Base-by-base conservation (phyloP, 1,140 invertebrate species). In the Mesaphorura yosii region DNA sequence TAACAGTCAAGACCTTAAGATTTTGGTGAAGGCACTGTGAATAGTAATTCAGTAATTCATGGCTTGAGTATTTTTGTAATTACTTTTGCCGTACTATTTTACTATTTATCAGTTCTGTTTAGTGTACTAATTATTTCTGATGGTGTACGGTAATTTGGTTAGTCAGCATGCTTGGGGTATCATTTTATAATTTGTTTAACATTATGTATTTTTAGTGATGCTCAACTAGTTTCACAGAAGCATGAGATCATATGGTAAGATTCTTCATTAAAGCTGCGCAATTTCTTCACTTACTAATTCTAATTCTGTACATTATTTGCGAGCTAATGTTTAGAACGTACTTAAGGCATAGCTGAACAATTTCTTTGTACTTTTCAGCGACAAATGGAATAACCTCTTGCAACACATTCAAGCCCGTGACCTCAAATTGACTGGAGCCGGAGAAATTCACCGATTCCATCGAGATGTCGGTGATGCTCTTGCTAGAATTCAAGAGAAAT, bases 401-500 rank as follows among this genome's bases (percentile, higher is more conserved):
- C 82, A 88, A 28, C 78, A 89, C 62, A 83, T 97, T 38, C 82
- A 86, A 59, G 79, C 84, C 50, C 76, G 92, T 14, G 86, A 90
- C 58, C 78, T 84, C 53, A 82, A 90, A 45, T 73, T 98, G 7
- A 79, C 83, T 64, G 91, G 89, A 1, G 93, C 93, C 5, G 91
- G 88, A 19, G 89, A 96, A 71, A 92, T 97, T 57, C 93, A 97
- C 70, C 77, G 90, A 34, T 97, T 95, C 76, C 93, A 97, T 72
- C 78, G 91, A 22, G 93, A 98, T 69, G 90, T 93, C 0, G 87
- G 86, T 6, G 93, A 98, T 66, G 85, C 92, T 4, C 69, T 92
- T 1, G 85, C 86, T 12, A 76, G 91, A 25, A 92, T 95, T 28
- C 84, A 87, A 64, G 86, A 90, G 65, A 93, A 94, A 68, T 80